A percentile compares a stretch with the other conserved stretches of the same genome.
Evolutionary conservation across 2,888 invertebrate genomes (phyloP).

Genomic region (Neoaliturus tenellus): DNA sequence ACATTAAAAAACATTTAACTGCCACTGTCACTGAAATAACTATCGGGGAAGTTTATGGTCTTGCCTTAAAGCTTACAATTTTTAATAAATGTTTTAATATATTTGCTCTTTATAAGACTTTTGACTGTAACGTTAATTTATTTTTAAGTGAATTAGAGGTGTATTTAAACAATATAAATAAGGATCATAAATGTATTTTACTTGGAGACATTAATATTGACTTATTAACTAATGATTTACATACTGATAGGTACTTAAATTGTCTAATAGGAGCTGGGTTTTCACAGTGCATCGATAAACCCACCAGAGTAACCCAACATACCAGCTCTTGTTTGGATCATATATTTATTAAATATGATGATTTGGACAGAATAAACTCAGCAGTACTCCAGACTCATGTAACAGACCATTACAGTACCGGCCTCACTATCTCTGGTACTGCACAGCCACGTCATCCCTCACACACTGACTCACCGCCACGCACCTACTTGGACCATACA

Average conservation of each 20-base stretch:
- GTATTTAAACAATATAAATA: neutral
- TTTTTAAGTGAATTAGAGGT: neutral
- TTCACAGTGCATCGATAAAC: slow-evolving; percentile 18
- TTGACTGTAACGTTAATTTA: neutral
- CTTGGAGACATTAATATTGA: slow-evolving; percentile 9
- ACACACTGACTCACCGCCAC: neutral
- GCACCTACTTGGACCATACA: neutral
- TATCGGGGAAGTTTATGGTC: neutral
- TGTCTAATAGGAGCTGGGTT: slow-evolving; percentile 5
- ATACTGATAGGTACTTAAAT: slow-evolving; percentile 22
- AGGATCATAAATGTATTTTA: neutral
- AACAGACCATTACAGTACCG: slow-evolving; percentile 42
- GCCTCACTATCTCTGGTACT: neutral
- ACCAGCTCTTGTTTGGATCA: slow-evolving; percentile 26
- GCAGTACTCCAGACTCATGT: slow-evolving; percentile 27
- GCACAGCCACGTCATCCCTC: neutral
- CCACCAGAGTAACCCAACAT: slow-evolving; percentile 24
- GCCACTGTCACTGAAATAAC: too few species aligned
- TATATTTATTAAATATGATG: slow-evolving; percentile 35
- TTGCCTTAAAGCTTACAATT: neutral
- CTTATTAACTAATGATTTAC: slow-evolving; percentile 3
- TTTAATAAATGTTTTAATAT: neutral
- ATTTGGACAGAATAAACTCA: neutral
- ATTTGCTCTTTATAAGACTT: neutral
- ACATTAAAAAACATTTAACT: too few species aligned